Base-by-base conservation (phyloP, 1,140 invertebrate genomes). In the Calliphora vicina region DNA sequence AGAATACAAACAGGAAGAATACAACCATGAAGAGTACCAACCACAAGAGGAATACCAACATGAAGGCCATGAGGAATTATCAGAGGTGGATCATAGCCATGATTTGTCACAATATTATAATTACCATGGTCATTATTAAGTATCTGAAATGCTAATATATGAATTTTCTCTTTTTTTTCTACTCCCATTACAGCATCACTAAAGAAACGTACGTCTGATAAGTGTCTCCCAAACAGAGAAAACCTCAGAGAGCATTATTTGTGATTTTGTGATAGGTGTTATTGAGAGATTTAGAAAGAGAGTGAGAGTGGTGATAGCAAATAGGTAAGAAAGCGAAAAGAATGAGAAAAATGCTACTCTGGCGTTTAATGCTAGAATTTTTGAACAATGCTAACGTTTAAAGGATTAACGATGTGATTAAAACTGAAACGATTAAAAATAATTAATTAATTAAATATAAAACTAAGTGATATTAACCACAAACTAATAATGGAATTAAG, bases 1-100 rank as follows among this genome's bases (percentile, higher is more conserved):
- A n/a, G 35, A 76, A 35, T 35, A 42, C 42, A 35, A 27, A 17
- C 86, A 87, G 81, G 86, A 86, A 25, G 86, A 88, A 71, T 84
- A 85, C 86, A 88, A 84, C 5, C 50, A 6, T 82, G 86, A 86
- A 25, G 86, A 88, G 61, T 84, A 85, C 74, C 86, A 88, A 84
- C 5, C 50, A 6, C 50, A 57, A 57, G 50, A 57, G 50, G 50
- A 57, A n/a, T 57, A 57, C n/a, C 15, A 57, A 57, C n/a, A 6
- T 17, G 50, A 57, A n/a, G 15, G 50, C 6, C 50, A 57, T 57
- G 50, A 57, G n/a, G 50, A n/a, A 17, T 57, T 57, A 57, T 57
- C 50, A 6, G 50, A 57, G 50, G 50, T 57, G 50, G 15, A 57
- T 6, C 50, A 57, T 57, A n/a, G 50, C n/a, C 50, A 57, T 57